Base-by-base conservation (phyloP, 2,888 invertebrate species). In the Myopa testacea region DNA sequence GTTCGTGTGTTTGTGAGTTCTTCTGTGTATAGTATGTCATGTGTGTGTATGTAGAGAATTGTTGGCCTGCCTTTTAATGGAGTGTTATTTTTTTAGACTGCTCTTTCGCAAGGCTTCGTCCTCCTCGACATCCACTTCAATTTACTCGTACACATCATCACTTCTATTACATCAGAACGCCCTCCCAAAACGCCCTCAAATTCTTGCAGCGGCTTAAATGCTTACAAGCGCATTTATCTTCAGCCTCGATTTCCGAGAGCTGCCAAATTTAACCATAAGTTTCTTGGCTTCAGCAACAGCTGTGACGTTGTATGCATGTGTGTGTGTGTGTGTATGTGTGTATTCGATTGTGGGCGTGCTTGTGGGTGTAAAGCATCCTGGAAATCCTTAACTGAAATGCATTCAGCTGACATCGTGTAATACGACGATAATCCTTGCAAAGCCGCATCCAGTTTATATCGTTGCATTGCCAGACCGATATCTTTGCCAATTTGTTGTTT, bases 371-470 rank as follows among this genome's bases (percentile, higher is more conserved):
- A 16, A n/a, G 45, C 55, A 55, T 60, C 72, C 55, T 60, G 12
- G 58, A 62, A 70, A 63, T 70, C 63, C 76, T 76, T 70, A 76
- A 70, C 76, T 76, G 63, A 62, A 70, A 63, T 70, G 76, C 76
- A 70, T 76, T 70, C 70, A 70, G 63, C 60, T 70, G 76, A 70
- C 76, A 76, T 62, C 69, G 50, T 75, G 75, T 75, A 75, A 68
- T 75, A 75, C 75, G 67, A 75, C 75, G 67, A 75, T 75, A 75
- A 75, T 75, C 75, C 75, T 68, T 75, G 58, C 68, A 75, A 75
- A 75, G 75, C 75, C 75, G 67, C 75, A 75, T 52, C 38, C 55
- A 75, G 75, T 75, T 75, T 67, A 75, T 75, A 68, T 38, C 68
- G 55, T 67, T 37, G 75, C 58, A 62, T 4, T 58, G 67, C 67